phyloP scores from a whole-genome alignment of 2,113 vertebrate genomes.

The Corvus moneduloides region DNA sequence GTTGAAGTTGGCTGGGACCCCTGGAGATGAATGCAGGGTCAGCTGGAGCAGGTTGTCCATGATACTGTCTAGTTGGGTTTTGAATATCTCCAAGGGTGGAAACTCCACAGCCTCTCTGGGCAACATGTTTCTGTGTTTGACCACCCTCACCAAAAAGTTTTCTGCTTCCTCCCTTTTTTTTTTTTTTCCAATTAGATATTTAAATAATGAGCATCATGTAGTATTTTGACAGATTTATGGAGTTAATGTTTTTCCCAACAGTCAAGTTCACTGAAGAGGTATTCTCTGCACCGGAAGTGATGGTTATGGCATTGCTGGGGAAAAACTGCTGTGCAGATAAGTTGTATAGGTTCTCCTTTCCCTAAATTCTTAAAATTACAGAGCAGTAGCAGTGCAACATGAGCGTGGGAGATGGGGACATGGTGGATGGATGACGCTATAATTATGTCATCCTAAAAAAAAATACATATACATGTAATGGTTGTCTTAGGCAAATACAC shows the following conservation, averaged over 20 bases:
- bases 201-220: not conserved
- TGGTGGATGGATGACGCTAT: not conserved
- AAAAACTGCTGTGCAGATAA: not conserved
- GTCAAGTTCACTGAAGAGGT: not conserved
- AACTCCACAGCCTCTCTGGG: not conserved
- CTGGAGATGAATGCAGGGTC: not conserved
- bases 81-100: not conserved
- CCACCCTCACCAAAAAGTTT: not conserved
- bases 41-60: not conserved
- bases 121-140: not conserved
- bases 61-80: not conserved
- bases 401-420: fast-evolving
- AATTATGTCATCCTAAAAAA: not conserved
- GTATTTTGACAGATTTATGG: not conserved
- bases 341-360: not conserved
- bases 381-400: not conserved
- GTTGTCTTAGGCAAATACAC: not conserved
- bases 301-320: not conserved
- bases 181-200: not conserved
- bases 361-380: not conserved
- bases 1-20: not conserved
- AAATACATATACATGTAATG: not conserved
- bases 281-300: not conserved
- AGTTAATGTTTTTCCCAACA: not conserved
- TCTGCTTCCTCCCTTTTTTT: not conserved